Evolutionary conservation across 2,797 vertebrate species (phyloP).

Genomic region (Decapterus maruadsi): DNA sequence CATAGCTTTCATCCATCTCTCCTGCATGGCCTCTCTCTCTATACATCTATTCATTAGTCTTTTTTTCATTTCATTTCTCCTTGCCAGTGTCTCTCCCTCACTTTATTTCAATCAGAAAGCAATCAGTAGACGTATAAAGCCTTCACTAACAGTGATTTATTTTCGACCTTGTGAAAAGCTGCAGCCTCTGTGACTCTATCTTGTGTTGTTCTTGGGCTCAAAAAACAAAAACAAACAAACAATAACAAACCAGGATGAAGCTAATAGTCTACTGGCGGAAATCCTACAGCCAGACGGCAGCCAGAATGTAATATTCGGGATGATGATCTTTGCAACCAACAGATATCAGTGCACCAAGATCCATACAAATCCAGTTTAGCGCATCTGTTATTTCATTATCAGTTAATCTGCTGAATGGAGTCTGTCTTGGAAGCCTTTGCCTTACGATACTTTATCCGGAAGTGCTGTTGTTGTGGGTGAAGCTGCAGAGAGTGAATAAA

Average conservation of each 20-base stretch:
- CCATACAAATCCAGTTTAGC: conserved; percentile 3
- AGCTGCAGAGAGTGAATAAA: too few relatives aligned
- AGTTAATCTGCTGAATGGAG: background rate
- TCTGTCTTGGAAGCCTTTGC: background rate
- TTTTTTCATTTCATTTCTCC: background rate
- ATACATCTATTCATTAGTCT: conserved; percentile 9
- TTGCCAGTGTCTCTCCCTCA: background rate
- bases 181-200: background rate
- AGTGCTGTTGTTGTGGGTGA: too few relatives aligned
- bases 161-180: background rate
- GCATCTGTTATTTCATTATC: background rate
- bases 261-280: conserved; percentile 17
- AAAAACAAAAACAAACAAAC: too few relatives aligned
- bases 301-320: background rate
- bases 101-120: background rate
- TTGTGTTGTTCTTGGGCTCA: background rate
- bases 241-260: background rate
- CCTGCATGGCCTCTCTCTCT: background rate
- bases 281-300: conserved; percentile 23
- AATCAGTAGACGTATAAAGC: background rate
- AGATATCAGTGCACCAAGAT: background rate
- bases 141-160: background rate
- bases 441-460: too few relatives aligned
- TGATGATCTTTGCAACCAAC: background rate
- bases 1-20: conserved; percentile 6